phyloP scores from a whole-genome alignment of 2,888 invertebrate genomes.

The Agriotes lineatus region DNA sequence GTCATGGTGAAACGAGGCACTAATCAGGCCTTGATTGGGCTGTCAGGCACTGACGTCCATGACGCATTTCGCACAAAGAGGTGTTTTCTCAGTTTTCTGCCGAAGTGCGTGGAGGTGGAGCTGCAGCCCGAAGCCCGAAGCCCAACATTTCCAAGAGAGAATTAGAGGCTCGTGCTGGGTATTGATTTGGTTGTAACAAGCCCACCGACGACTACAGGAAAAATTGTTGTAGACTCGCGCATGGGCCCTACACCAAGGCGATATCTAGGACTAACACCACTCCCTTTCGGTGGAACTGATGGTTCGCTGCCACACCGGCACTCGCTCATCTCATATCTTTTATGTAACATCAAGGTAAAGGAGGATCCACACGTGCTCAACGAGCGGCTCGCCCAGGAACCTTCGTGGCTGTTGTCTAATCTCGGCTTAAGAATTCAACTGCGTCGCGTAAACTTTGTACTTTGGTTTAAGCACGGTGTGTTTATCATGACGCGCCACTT shows the following conservation, averaged over 20 bases:
- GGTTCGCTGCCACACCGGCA: background rate
- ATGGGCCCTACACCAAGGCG: slow-evolving; percentile 28
- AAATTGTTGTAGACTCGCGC: slow-evolving; percentile 35
- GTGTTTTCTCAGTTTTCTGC: too few species aligned
- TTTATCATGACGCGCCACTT: too few species aligned
- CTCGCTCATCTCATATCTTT: background rate
- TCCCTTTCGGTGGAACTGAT: slow-evolving; percentile 12
- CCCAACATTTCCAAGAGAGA: slow-evolving; percentile 28
- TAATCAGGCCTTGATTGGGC: too few species aligned
- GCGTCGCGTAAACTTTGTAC: slow-evolving; percentile 10
- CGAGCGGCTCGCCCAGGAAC: background rate
- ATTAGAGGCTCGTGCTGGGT: slow-evolving; percentile 29
- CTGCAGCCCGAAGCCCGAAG: slow-evolving; percentile 12
- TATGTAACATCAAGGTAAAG: background rate
- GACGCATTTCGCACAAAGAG: too few species aligned
- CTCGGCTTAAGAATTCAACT: slow-evolving; percentile 15
- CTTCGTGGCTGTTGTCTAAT: slow-evolving; percentile 17
- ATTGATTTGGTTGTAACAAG: slow-evolving; percentile 32
- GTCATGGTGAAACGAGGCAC: too few species aligned
- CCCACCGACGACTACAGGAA: slow-evolving; percentile 24
- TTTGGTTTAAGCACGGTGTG: too few species aligned
- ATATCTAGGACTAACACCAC: slow-evolving; percentile 13
- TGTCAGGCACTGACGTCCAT: too few species aligned
- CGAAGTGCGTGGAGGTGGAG: too few species aligned
- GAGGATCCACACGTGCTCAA: background rate